Evolutionary conservation across 2,888 invertebrate species (phyloP).

Genomic region (Eristalis pertinax): DNA sequence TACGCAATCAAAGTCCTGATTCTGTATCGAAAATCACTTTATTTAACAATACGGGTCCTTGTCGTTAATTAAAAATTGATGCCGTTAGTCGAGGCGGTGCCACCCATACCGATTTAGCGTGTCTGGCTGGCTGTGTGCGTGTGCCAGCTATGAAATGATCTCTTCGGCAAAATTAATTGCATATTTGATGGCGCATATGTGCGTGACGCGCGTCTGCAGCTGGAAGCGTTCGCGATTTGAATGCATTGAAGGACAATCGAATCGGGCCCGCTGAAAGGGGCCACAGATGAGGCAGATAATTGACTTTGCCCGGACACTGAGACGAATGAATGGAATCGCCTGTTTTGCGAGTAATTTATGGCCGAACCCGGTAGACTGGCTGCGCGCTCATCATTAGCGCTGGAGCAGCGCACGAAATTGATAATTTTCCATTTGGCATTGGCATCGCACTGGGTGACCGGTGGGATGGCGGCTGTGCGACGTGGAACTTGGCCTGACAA

Average conservation of each 20-base stretch:
- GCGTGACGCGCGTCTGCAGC: neutral
- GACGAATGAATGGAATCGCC: neutral
- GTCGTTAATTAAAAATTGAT: slow-evolving; percentile 27
- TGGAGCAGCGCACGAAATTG: slow-evolving; percentile 32
- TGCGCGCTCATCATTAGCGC: slow-evolving; percentile 29
- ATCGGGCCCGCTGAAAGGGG: neutral
- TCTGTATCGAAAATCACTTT: slow-evolving; percentile 57
- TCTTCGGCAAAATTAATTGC: slow-evolving; percentile 59
- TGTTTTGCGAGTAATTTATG: slow-evolving; percentile 58
- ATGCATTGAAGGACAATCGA: slow-evolving; percentile 54
- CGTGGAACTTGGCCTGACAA: no score
- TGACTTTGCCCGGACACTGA: slow-evolving; percentile 43
- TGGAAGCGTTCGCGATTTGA: slow-evolving; percentile 28
- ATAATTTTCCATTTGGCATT: slow-evolving; percentile 51
- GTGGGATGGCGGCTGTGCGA: no score
- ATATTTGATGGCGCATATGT: slow-evolving; percentile 63
- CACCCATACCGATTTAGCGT: neutral
- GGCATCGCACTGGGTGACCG: no score
- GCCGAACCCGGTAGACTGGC: neutral
- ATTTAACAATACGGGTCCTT: slow-evolving; percentile 43
- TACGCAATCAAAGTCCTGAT: slow-evolving; percentile 49
- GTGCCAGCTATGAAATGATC: slow-evolving; percentile 16
- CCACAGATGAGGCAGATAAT: slow-evolving; percentile 57
- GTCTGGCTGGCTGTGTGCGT: neutral
- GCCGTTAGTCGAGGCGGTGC: neutral